These are phyloP conservation scores for Ceyx melanurus DNA, from an alignment of 2,113 vertebrate genomes.

Conservation along the genomic window DNA sequence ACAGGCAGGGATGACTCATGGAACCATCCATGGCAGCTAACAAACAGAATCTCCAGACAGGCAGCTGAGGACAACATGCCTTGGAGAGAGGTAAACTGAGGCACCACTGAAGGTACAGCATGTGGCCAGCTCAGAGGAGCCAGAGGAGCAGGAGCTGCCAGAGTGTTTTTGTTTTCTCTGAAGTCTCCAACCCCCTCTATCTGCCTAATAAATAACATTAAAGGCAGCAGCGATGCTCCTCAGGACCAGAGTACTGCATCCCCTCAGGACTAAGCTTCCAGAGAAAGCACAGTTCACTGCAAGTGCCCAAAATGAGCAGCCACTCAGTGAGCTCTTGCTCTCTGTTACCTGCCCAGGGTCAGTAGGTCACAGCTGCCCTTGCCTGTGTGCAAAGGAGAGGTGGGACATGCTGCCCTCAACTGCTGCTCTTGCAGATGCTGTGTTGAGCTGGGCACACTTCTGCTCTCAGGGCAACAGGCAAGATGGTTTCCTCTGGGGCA, in stretches of 20 bases:
- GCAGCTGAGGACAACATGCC: not conserved
- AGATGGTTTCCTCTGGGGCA: fast-evolving
- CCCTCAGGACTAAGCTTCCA: not conserved
- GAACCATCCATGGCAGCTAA: not conserved
- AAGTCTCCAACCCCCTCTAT: not conserved
- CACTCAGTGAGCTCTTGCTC: not conserved
- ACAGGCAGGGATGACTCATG: not conserved
- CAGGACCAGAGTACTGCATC: not conserved
- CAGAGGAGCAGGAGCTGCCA: not conserved
- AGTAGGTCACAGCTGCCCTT: not conserved
- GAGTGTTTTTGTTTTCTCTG: not conserved
- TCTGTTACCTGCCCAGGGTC: not conserved
- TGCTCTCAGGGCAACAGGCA: not conserved
- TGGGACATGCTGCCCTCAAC: fast-evolving
- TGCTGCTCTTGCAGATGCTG: not conserved
- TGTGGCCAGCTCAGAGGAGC: not conserved
- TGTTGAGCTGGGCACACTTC: fast-evolving
- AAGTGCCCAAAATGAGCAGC: not conserved
- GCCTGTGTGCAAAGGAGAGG: not conserved
- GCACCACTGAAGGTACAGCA: not conserved
- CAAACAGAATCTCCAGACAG: not conserved
- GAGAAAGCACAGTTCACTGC: not conserved
- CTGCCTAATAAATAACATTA: not conserved
- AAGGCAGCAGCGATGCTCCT: not conserved
- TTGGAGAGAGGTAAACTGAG: not conserved